Base-by-base conservation (phyloP, 2,888 invertebrate species). In the Papilio protenor region DNA sequence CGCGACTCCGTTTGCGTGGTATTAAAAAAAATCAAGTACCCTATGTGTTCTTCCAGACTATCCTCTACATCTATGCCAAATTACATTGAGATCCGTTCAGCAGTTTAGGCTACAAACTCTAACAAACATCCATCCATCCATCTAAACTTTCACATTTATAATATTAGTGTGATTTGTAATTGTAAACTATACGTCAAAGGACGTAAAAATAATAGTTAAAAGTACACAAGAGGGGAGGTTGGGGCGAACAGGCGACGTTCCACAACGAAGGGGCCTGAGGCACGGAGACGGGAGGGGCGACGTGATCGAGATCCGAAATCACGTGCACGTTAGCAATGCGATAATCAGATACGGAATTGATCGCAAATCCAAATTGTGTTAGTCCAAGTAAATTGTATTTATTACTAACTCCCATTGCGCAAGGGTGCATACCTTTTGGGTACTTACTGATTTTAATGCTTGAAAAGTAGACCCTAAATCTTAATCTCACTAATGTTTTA, bases 221-320 rank as follows among this genome's bases (percentile, higher is more conserved):
- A 82, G 82, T 81, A 84, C 85, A 84, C 84, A 84, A 82, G 81
- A 82, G 81, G 23, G 84, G 84, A 87, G 87, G 84, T 27, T 84
- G 84, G 86, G 85, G 86, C 83, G 87, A 87, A 84, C 84, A 85
- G 82, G 81, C 85, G 59, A 73, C 83, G 84, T 85, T 85, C 85
- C 87, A 87, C 84, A 83, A 83, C 83, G 85, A 81, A 86, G 85
- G 87, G 84, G 83, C 33, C 33, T 5, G 33, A 33, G 5, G 79
- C 6, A n/a, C 81, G 86, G 87, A 87, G 85, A 87, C 84, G 82
- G 40, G 40, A 18, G n/a, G 40, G 40, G 11, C 66, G 66, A 86
- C 90, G 91, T 91, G 91, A 90, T 87, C 82, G 76, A 52, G 87
- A 87, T 87, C 83, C 83, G 85, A 85, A 86, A 87, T 82, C 80